Conservation (phyloP, 1,140 invertebrate genomes). For the Nautilus pompilius region DNA sequence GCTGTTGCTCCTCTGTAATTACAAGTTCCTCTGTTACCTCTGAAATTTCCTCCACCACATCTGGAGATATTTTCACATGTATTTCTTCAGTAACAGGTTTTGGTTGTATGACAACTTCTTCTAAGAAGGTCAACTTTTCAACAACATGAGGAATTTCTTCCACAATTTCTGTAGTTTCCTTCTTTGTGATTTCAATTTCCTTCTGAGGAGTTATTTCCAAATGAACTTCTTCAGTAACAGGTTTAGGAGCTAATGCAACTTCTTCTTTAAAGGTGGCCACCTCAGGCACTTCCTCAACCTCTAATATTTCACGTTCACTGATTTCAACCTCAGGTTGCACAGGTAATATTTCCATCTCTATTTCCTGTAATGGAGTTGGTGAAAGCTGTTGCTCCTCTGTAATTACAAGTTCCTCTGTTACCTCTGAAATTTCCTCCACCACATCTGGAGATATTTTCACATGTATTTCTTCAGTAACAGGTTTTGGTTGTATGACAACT, state of each 20-base stretch:
- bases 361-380: background rate
- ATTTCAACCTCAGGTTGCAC: constrained; percentile 5
- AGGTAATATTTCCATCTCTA: constrained; percentile 1
- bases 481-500: background rate
- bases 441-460: constrained; percentile 7
- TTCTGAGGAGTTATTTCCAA: background rate
- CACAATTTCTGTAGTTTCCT: constrained; percentile 3
- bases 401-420: constrained; percentile 2
- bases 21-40: background rate
- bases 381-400: background rate
- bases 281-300: constrained; percentile 4
- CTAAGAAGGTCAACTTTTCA: constrained; percentile 1
- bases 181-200: too few relatives aligned
- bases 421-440: constrained; percentile 14
- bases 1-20: background rate
- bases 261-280: constrained; percentile 2
- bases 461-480: constrained; percentile 11
- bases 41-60: too few relatives aligned
- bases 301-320: background rate
- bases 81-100: background rate
- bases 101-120: constrained; percentile 1
- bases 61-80: background rate
- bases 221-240: background rate
- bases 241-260: constrained; percentile 4
- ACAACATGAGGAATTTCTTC: constrained; percentile 3